Percentiles rank a stretch among this genome's conserved stretches.
Evolutionary conservation across 2,797 vertebrate genomes (phyloP).

Genomic region (Aphelocoma californica): DNA sequence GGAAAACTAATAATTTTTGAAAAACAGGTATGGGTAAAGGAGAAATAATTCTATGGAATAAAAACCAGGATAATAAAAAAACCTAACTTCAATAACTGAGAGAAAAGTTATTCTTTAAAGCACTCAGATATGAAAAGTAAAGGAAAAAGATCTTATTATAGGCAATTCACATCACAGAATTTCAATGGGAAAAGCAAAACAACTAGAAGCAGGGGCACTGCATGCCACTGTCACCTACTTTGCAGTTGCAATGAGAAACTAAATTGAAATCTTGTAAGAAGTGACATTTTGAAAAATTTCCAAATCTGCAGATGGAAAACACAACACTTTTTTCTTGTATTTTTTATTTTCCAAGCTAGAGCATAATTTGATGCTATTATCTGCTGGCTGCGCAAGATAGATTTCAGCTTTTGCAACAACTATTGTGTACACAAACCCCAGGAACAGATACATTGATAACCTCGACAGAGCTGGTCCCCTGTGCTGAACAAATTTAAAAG

Average conservation of each 20-base stretch:
- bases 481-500: background rate
- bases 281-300: constrained; percentile 21
- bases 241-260: background rate
- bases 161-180: background rate
- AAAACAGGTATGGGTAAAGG: background rate
- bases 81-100: background rate
- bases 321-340: background rate
- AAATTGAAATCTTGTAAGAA: constrained; percentile 16
- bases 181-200: constrained; percentile 24
- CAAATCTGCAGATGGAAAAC: background rate
- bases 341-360: background rate
- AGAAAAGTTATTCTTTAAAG: background rate
- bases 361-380: background rate
- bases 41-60: background rate
- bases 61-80: background rate
- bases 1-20: background rate
- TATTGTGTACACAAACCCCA: background rate
- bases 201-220: background rate
- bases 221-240: background rate
- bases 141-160: background rate
- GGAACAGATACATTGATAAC: background rate
- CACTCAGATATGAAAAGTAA: background rate
- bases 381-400: background rate
- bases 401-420: background rate
- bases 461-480: background rate